Base-by-base conservation (phyloP, 2,888 invertebrate genomes). In the Melipona beecheii region DNA sequence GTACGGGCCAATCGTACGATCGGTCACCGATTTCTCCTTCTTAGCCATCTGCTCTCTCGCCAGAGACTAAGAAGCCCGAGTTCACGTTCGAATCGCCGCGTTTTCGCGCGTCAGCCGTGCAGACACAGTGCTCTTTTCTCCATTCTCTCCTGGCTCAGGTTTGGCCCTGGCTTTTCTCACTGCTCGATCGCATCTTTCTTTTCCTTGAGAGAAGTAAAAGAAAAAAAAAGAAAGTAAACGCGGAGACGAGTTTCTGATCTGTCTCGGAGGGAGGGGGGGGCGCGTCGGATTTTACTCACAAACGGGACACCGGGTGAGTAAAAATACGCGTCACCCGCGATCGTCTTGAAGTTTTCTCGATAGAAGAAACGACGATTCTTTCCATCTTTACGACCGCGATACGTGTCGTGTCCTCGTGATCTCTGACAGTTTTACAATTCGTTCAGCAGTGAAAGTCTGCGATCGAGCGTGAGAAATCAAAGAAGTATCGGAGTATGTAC, bases 1-100 rank as follows among this genome's bases (percentile, higher is more conserved):
- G 43, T 43, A 43, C 43, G 90, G 90, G 87, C 92, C 90, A 92
- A 93, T 92, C 92, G 92, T 2, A 92, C 91, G 88, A 77, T 82
- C 88, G 83, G 75, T 43, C 43, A 43, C 66, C 82, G 66, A 75
- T 82, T 87, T 84, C 69, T 54, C 68, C 69, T 54, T 69, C 62
- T 56, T 75, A 58, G 15, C 80, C 80, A 56, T 78, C 27, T 27
- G 9, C 27, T 75, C 49, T 49, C n/a, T 31, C 49, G 36, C 21
- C 21, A 13, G 0, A 65, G 36, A 31, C 50, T 21, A n/a, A n/a
- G n/a, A n/a, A n/a, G 27, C 13, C 52, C 52, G 24, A n/a, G 13
- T 52, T 43, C 9, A 54, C 54, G 36, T 50, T 43, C 58, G 36
- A 24, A 11, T 64, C 31, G 2, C 43, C 9, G 43, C 21, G 65